Evolutionary conservation across 2,113 vertebrate genomes (phyloP), one percentile per base, ranked within the genome.

Genomic region (Sylvietta virens): DNA sequence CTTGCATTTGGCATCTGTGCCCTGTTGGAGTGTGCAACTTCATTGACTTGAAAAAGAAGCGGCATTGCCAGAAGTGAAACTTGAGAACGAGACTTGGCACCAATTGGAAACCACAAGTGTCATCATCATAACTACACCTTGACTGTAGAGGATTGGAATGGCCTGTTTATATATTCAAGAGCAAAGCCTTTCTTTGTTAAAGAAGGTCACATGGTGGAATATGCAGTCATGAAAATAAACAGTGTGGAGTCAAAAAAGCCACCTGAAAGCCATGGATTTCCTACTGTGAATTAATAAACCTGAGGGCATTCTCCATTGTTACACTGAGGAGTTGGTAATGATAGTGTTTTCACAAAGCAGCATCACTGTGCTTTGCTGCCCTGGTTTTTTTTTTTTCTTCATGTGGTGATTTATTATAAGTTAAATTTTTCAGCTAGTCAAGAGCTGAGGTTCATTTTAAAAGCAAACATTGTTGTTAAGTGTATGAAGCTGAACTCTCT

Each of bases 71-170:
- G 74, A 74, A 77, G 74, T 90, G 90, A 93, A 97, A 95, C 87
- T 67, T 27, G 86, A 96, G 89, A 95, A 42, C 27, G 56, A 73
- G 91, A 58, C 62, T 95, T 97, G 96, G 95, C 96, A 73, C 54
- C 54, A 5, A 42, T 65, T 90, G 50, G 66, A 96, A 95, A 95
- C 89, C 91, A 23, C 87, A 91, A 85, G 78, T 80, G 91, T 81
- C 84, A 69, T 94, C 73, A 45, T 76, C n/a, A 3, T 67, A 81
- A 56, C 51, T 92, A 15, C 65, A 22, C 73, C 73, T 95, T 44
- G 51, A 42, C 84, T 73, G 61, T 22, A 48, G 62, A 91, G 90
- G 54, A 54, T 85, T 1, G 5, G 74, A 91, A 47, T 62, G 87
- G 42, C 15, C 2, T 89, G 81, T 91, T 94, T 90, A 39, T 85